phyloP scores from a whole-genome alignment of 2,113 vertebrate genomes.

The Tichodroma muraria region DNA sequence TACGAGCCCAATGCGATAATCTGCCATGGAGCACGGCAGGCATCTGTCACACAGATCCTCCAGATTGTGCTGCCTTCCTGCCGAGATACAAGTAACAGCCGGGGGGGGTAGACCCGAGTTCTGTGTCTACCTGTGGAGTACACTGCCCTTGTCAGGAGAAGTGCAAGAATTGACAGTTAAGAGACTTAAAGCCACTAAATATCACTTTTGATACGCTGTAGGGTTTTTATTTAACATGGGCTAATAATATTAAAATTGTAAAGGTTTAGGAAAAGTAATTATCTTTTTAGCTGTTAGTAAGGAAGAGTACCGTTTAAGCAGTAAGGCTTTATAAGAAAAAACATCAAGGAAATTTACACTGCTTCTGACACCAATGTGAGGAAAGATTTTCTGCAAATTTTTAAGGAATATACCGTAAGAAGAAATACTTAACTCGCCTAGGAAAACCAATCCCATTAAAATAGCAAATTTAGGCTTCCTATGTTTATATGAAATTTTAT shows the following conservation, averaged over 20 bases:
- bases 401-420: neutral
- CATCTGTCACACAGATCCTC: neutral
- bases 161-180: neutral
- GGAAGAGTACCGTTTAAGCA: neutral
- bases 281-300: neutral
- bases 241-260: neutral
- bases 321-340: neutral
- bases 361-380: neutral
- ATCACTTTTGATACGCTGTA: neutral
- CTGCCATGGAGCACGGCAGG: neutral
- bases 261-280: neutral
- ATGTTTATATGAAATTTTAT: conserved; percentile 29
- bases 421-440: neutral
- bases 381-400: neutral
- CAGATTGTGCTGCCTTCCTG: neutral
- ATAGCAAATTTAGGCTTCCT: conserved; percentile 18
- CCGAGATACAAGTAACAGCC: accelerated
- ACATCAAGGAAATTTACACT: neutral
- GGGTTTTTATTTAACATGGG: neutral
- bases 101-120: accelerated
- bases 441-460: neutral
- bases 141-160: neutral
- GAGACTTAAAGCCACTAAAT: neutral
- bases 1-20: neutral
- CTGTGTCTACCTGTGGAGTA: too few relatives aligned